These are phyloP conservation scores for Arrhopalites spinosus DNA, from an alignment of 2,888 invertebrate species.

Conservation along the genomic window DNA sequence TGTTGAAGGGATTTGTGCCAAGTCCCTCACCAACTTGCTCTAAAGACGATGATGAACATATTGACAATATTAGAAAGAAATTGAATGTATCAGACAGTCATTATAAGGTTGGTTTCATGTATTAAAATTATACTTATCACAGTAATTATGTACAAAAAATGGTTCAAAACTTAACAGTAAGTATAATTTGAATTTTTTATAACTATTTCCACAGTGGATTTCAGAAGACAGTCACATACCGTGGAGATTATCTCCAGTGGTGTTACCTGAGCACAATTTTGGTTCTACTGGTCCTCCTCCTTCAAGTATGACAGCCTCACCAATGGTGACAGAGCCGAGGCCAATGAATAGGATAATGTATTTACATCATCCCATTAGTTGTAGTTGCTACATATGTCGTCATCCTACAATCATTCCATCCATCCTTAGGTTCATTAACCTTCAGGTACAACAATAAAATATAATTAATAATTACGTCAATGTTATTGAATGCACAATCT, in stretches of 20 bases:
- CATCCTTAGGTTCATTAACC: constrained; percentile 16
- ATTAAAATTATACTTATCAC: not conserved
- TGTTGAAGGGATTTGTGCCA: constrained; percentile 24
- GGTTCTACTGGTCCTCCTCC: constrained; percentile 26
- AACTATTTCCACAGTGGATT: constrained; percentile 4
- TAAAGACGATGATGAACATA: not conserved
- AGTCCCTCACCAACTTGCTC: not conserved
- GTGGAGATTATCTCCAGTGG: not conserved
- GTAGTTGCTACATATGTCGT: constrained; percentile 24
- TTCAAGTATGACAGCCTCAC: constrained; percentile 3
- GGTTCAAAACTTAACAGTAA: too few species aligned
- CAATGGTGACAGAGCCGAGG: not conserved
- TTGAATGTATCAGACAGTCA: not conserved
- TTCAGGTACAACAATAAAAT: constrained; percentile 18
- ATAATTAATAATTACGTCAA: not conserved
- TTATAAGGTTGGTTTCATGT: not conserved
- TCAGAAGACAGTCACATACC: not conserved
- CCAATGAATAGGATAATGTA: constrained; percentile 21
- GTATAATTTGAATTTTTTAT: too few species aligned
- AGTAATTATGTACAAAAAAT: too few species aligned
- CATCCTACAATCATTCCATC: constrained; percentile 28
- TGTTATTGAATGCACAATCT: too few species aligned
- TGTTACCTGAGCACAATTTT: constrained; percentile 20
- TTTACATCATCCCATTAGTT: constrained; percentile 25
- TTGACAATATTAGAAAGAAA: not conserved